These are phyloP conservation scores for Rissa tridactyla DNA, from an alignment of 2,113 vertebrate species.

Conservation along the genomic window DNA sequence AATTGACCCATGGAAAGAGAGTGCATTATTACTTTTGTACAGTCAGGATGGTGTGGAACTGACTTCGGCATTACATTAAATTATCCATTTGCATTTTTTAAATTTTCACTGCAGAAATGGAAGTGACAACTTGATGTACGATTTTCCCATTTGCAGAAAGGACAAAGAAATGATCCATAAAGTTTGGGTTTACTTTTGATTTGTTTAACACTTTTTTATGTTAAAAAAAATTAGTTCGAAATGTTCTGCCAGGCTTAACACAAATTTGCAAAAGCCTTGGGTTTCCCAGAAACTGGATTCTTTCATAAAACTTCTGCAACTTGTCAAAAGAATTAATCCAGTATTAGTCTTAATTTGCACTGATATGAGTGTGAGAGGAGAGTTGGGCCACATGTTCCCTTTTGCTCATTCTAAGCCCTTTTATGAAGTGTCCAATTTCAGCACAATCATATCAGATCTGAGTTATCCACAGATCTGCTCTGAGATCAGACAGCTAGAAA, in stretches of 20 bases:
- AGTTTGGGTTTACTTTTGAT: background rate
- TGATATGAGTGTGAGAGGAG: background rate
- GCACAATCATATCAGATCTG: background rate
- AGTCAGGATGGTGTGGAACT: background rate
- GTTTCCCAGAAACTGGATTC: background rate
- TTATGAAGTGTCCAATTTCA: background rate
- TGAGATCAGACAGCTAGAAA: background rate
- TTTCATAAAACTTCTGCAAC: background rate
- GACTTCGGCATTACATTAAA: background rate
- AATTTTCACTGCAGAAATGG: background rate
- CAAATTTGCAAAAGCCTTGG: background rate
- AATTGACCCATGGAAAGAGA: background rate
- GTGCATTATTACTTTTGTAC: background rate
- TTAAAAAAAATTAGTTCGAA: background rate
- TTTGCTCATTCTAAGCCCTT: background rate
- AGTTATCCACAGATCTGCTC: background rate
- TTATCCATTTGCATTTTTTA: background rate
- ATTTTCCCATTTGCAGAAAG: background rate
- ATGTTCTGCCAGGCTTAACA: background rate
- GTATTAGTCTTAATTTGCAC: background rate
- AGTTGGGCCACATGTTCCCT: background rate
- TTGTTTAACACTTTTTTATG: background rate
- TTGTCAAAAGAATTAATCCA: background rate
- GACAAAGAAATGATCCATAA: background rate
- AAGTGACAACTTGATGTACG: background rate